Conservation (phyloP, 1,140 invertebrate genomes). For the Drosophila tani region DNA sequence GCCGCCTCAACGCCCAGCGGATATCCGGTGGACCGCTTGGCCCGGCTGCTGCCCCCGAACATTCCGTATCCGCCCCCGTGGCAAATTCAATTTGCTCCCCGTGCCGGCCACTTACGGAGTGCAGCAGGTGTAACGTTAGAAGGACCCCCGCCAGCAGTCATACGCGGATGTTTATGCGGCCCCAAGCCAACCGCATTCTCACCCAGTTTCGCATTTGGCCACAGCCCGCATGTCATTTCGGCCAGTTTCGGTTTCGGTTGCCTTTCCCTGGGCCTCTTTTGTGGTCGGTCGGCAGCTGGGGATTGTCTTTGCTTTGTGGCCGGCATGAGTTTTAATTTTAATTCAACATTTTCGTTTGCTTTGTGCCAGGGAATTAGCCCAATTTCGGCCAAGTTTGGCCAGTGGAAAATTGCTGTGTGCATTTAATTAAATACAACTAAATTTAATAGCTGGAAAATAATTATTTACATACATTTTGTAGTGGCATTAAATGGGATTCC, state of each 20-base stretch:
- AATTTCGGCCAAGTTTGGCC: constrained; percentile 18
- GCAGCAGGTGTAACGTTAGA: constrained; percentile 46
- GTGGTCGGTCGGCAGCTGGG: constrained; percentile 25
- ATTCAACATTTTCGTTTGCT: constrained; percentile 41
- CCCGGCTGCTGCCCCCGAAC: constrained; percentile 12
- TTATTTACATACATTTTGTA: constrained; percentile 12
- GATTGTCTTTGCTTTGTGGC: constrained; percentile 47
- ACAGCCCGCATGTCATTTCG: constrained; percentile 17
- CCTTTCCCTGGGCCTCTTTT: neutral
- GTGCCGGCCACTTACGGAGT: constrained; percentile 44
- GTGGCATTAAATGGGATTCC: neutral
- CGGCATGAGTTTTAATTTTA: constrained; percentile 27
- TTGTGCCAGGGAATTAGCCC: constrained; percentile 18
- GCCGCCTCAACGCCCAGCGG: constrained; percentile 52
- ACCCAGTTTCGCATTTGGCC: constrained; percentile 37
- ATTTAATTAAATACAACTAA: constrained; percentile 16
- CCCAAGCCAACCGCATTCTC: constrained; percentile 33
- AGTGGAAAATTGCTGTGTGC: constrained; percentile 5
- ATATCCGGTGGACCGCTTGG: constrained; percentile 53
- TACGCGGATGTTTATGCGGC: constrained; percentile 40
- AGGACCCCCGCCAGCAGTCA: constrained; percentile 26
- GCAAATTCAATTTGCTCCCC: constrained; percentile 67
- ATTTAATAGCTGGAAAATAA: constrained; percentile 1
- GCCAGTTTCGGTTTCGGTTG: neutral
- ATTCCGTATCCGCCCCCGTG: constrained; percentile 19